Conservation (phyloP, 23 tunicate genomes). For the Corella eumyota region DNA sequence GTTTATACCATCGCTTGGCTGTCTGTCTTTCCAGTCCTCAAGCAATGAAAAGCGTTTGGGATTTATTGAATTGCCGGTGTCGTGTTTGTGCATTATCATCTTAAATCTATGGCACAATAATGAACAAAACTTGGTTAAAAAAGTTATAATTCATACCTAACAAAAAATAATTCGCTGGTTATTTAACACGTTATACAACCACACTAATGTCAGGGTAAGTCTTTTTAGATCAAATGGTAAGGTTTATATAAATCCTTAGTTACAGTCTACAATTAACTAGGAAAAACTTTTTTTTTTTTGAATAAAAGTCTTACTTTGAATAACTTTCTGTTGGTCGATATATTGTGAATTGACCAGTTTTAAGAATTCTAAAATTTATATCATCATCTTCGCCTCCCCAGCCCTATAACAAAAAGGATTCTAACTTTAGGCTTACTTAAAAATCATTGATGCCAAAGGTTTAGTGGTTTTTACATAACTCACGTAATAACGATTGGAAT, state of each 20-base stretch:
- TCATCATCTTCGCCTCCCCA: conserved; percentile 34
- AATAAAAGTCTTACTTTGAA: conserved; percentile 1
- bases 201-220: too few species aligned
- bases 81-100: conserved; percentile 6
- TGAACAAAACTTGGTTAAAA: too few species aligned
- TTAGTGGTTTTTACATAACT: too few species aligned
- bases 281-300: too few species aligned
- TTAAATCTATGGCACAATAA: conserved; percentile 2
- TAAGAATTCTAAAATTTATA: neutral
- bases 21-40: conserved; percentile 5
- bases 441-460: too few species aligned
- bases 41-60: neutral
- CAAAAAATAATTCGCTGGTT: neutral
- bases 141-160: too few species aligned
- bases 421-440: too few species aligned
- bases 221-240: too few species aligned
- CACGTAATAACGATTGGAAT: conserved; percentile 10
- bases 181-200: neutral
- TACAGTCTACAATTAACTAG: too few species aligned
- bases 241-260: too few species aligned
- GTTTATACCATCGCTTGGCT: conserved; percentile 9
- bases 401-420: conserved; percentile 3
- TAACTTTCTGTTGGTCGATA: conserved; percentile 6
- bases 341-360: conserved; percentile 2
- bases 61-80: neutral